These are phyloP conservation scores for Antheraea pernyi DNA, from an alignment of 1,140 invertebrate genomes.

Conservation along the genomic window DNA sequence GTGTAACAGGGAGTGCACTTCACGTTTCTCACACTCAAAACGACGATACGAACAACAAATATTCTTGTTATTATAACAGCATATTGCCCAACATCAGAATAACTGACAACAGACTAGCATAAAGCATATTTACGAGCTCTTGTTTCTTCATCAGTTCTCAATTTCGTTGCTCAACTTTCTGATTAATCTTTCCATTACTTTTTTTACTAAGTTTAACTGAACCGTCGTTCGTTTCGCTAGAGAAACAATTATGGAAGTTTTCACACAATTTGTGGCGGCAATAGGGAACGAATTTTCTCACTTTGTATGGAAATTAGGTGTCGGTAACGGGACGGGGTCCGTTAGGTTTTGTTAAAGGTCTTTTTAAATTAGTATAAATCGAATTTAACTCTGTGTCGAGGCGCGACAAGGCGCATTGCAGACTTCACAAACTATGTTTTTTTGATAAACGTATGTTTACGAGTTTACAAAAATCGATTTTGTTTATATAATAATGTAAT, in stretches of 20 bases:
- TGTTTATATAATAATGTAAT: too few relatives aligned
- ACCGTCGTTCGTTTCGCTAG: neutral
- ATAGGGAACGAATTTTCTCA: conserved; percentile 1
- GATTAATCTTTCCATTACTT: neutral
- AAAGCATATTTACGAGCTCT: too few relatives aligned
- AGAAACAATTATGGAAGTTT: conserved; percentile 5
- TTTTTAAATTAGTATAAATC: neutral
- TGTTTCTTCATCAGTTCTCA: neutral
- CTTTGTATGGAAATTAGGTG: conserved; percentile 2
- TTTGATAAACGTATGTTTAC: too few relatives aligned
- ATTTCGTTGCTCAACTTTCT: neutral
- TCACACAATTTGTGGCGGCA: neutral
- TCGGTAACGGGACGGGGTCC: neutral
- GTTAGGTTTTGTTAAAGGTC: conserved; percentile 1
- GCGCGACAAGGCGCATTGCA: too few relatives aligned
- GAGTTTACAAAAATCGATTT: too few relatives aligned
- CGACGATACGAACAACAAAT: too few relatives aligned
- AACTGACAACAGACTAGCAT: too few relatives aligned
- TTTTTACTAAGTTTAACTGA: neutral
- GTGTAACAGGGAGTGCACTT: too few relatives aligned
- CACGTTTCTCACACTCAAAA: too few relatives aligned
- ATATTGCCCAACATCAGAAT: too few relatives aligned
- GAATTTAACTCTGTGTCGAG: neutral
- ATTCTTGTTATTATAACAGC: too few relatives aligned
- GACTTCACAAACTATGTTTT: too few relatives aligned